Evolutionary conservation across 2,113 vertebrate species (phyloP).

Genomic region (Alligator sinensis): DNA sequence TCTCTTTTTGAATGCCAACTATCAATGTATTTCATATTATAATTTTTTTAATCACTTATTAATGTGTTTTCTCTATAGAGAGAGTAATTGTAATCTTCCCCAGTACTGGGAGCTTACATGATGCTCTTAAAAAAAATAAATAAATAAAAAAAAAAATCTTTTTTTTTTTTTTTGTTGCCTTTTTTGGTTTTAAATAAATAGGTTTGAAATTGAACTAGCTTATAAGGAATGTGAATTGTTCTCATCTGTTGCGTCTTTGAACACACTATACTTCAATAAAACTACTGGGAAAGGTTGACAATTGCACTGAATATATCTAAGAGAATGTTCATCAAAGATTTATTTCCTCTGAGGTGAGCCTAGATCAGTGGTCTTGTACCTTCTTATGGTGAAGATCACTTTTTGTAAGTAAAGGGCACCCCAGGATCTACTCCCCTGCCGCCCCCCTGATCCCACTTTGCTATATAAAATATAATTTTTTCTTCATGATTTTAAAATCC

Average conservation of each 20-base stretch:
- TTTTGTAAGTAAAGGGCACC: too few species aligned
- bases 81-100: not conserved
- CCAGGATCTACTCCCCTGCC: too few species aligned
- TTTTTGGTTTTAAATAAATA: not conserved
- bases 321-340: conserved; percentile 9
- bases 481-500: not conserved
- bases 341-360: not conserved
- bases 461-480: too few species aligned
- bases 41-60: not conserved
- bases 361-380: too few species aligned
- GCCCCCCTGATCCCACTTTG: too few species aligned
- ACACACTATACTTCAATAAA: conserved; percentile 16
- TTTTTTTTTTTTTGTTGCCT: not conserved
- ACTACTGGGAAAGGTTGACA: not conserved
- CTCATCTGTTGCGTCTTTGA: conserved; percentile 35
- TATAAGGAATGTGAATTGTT: not conserved
- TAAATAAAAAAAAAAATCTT: too few species aligned
- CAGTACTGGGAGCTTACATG: not conserved
- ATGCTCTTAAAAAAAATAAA: not conserved
- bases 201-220: not conserved
- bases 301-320: conserved; percentile 5
- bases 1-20: not conserved
- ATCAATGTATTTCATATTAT: not conserved
- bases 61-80: not conserved
- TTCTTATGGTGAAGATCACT: too few species aligned